Base-by-base conservation (phyloP, 23 tunicate species). In the Oikopleura dioica region DNA sequence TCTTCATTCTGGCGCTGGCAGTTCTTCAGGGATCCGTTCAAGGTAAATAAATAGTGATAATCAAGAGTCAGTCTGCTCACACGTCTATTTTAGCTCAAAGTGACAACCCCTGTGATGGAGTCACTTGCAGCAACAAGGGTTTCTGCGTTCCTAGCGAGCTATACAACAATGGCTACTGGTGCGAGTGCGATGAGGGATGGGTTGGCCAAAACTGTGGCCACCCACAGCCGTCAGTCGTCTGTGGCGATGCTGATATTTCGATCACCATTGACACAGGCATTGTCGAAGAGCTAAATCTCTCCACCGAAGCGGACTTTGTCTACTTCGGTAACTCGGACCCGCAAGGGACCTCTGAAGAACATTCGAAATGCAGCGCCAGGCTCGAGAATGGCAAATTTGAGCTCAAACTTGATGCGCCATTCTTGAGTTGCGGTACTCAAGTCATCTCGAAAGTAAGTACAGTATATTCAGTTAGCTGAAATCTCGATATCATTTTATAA, bases 141-240 rank as follows among this genome's bases (percentile, higher is more conserved):
- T 59, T 77, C 44, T 92, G 98, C 38, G 77, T 79, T 35, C 84
- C 86, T 16, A 92, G 87, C 50, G 36, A 78, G 34, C 83, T 78
- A 23, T 92, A 92, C 76, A 81, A 79, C 69, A 59, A 92, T 68
- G 98, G 98, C 29, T 92, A 92, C 55, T 92, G 98, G 98, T 92
- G 98, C 59, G 86, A 86, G 59, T 92, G 98, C 50, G 87, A 86
- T 51, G 94, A 92, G 5, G 98, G 98, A 2, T 92, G 98, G 98
- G 95, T 92, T 12, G 98, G 98, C 0, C 98, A 92, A 51, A 92
- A 92, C 51, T 92, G 98, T 76, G 72, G 72, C 33, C 72, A 63
- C 72, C 72, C 72, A 63, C 72, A 63, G 72, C 98, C 98, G 0
- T 82, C 98, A 0, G 98, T 92, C 23, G 76, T 50, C 38, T 92